Conservation (phyloP, 2,797 vertebrate genomes). For the Strix occidentalis region DNA sequence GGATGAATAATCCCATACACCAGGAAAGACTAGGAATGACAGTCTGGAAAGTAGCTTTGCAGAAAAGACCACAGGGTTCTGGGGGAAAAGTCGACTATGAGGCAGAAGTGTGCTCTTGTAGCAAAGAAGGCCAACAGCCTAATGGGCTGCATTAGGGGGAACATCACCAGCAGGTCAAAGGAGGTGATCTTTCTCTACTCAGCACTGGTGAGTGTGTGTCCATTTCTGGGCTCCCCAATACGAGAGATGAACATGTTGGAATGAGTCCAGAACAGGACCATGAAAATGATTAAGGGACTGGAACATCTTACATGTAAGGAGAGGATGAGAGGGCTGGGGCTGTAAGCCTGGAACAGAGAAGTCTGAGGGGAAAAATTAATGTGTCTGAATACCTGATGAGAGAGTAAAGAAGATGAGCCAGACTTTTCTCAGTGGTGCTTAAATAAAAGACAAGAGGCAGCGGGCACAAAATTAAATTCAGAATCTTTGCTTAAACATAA, state of each 20-base stretch:
- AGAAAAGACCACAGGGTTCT: not conserved
- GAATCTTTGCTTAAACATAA: not conserved
- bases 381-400: not conserved
- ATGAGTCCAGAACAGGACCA: not conserved
- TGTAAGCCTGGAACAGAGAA: not conserved
- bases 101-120: not conserved
- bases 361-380: not conserved
- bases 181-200: not conserved
- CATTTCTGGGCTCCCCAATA: not conserved
- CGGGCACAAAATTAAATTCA: not conserved
- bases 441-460: not conserved
- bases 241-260: not conserved
- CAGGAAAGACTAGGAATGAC: not conserved
- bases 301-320: not conserved
- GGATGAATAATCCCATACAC: not conserved
- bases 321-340: not conserved
- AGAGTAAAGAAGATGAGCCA: not conserved
- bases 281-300: not conserved
- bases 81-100: not conserved
- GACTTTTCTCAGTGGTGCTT: not conserved
- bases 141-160: accelerated
- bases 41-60: not conserved
- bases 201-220: not conserved
- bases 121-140: accelerated
- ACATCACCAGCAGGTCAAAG: not conserved